Base-by-base conservation (phyloP, 1,140 invertebrate genomes). In the Drosophila obscura region DNA sequence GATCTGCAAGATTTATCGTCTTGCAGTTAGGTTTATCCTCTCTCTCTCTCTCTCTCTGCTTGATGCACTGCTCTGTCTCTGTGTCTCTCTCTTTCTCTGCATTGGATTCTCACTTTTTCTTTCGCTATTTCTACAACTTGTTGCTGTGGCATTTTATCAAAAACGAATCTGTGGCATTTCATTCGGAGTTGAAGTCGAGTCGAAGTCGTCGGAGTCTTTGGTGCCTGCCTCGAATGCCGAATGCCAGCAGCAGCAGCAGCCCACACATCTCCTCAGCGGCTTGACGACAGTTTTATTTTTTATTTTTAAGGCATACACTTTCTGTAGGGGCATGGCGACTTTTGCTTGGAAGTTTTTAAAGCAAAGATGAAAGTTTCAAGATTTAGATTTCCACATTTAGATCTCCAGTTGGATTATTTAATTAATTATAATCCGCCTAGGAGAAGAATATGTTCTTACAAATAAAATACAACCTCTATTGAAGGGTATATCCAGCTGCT, bases 111-210 rank as follows among this genome's bases (percentile, higher is more conserved):
- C 80, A 76, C 80, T 80, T 77, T 77, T 73, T 77, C 76, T 77
- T 77, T 81, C 73, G 35, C 35, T 39, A 39, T 80, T 65, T 46
- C 31, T 31, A 9, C 77, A 85, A 84, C 80, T 80, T 84, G 81
- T 80, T 73, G 81, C 77, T 64, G 26, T 73, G 67, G 72, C 81
- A 77, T 80, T 84, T 84, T 85, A 84, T 84, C 80, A 80, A 85
- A 80, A 81, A 39, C 60, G 73, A 84, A 84, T 84, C 80, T 84
- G 68, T 85, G 80, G 80, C 80, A 83, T 84, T 83, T 84, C 80
- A 80, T 76, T 84, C 65, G 74, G 35, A 24, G 51, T 28, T 19
- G 28, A 8, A 28, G 22, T n/a, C 49, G 35, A 26, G 11, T n/a
- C 49, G 8, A 13, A 39, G 35, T 39, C 35, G 35, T 39, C 35